Percentiles rank a stretch among this genome's conserved stretches.
Conservation (phyloP, 2,888 invertebrate genomes). For the Melieria picta region DNA sequence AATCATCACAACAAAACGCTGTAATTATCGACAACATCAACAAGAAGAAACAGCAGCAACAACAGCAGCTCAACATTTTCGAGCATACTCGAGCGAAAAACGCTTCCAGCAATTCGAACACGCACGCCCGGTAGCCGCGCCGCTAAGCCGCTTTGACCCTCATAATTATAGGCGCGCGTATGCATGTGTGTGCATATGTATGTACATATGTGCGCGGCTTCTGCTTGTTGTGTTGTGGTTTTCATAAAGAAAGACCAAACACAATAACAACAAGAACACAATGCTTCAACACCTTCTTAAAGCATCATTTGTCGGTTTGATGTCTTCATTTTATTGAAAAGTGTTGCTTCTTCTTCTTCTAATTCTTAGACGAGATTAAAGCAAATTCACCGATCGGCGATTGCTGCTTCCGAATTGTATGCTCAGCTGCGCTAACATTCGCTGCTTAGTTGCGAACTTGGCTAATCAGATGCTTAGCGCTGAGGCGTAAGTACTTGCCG, state of each 20-base stretch:
- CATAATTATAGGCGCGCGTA: constrained; percentile 9
- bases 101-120: constrained; percentile 34
- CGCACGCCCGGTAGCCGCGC: constrained; percentile 41
- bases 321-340: constrained; percentile 21
- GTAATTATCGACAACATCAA: constrained; percentile 36
- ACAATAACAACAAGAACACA: background rate
- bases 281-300: constrained; percentile 28
- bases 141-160: background rate
- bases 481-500: too few relatives aligned
- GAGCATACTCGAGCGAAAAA: constrained; percentile 15
- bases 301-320: constrained; percentile 21
- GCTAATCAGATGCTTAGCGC: too few relatives aligned
- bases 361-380: too few relatives aligned
- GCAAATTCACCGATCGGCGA: too few relatives aligned
- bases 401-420: too few relatives aligned
- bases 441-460: too few relatives aligned
- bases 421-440: too few relatives aligned
- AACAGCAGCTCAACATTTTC: constrained; percentile 13
- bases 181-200: background rate
- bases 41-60: constrained; percentile 26
- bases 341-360: too few relatives aligned
- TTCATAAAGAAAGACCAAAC: constrained; percentile 12
- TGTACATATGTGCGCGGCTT: constrained; percentile 1
- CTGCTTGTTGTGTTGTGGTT: constrained; percentile 28
- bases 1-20: constrained; percentile 36